Evolutionary conservation across 2,113 vertebrate genomes (phyloP), one percentile per base, ranked within the genome.

Genomic region (Paradoxurus hermaphroditus): DNA sequence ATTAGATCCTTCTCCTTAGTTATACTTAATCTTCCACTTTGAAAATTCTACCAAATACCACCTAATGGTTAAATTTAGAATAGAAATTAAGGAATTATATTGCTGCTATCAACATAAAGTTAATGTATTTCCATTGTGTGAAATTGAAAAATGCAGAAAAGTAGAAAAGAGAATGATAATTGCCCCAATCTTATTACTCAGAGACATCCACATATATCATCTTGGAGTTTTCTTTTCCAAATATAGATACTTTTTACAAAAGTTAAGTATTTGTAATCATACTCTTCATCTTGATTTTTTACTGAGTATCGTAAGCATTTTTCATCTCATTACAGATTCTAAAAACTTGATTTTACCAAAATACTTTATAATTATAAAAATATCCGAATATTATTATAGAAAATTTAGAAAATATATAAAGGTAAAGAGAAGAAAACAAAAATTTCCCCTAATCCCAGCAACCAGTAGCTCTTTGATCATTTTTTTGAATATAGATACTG

Each of bases 1-100:
- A 94, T 94, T 85, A 88, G 65, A 72, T 63, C 44, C 39, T 95
- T 15, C 18, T 92, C 44, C 12, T 95, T 93, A 73, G 59, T 63
- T 49, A 94, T 87, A 88, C 68, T 96, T 89, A 88, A 78, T 94
- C 16, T 90, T 93, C 39, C 88, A 46, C 75, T 94, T 91, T 14
- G 44, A 89, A 92, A 92, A 44, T 67, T 92, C 79, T 95, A 56
- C 29, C 63, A 92, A 95, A 41, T 88, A 56, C 78, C 53, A 39
- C 18, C 63, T n/a, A 36, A 53, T 79, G 39, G 56, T 46, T 95
- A 51, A 81, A 78, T 86, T 95, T 81, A 78, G 62, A 83, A 94
- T 93, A 49, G 75, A 81, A 88, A 95, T 75, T 75, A 95, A 63
- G 39, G 16, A 72, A 27, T 70, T 95, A 88, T 79, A 65, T 82